phyloP scores from a whole-genome alignment of 2,113 vertebrate genomes.

The Athene cunicularia region DNA sequence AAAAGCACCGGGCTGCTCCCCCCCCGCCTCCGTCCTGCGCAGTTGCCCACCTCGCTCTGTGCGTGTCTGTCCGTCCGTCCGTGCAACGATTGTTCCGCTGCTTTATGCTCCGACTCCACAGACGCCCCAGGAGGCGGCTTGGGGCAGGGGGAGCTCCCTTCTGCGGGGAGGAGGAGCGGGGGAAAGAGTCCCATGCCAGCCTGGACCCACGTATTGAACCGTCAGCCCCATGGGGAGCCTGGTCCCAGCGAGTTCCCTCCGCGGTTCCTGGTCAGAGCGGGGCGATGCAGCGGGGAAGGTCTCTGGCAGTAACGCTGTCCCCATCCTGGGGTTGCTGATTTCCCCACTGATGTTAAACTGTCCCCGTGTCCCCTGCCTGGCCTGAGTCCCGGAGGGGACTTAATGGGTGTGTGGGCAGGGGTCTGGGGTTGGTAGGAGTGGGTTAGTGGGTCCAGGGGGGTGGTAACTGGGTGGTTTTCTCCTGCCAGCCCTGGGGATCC shows the following conservation, averaged over 20 bases:
- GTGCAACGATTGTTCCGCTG: fast-evolving
- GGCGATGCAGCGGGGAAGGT: neutral
- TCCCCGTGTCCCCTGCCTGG: neutral
- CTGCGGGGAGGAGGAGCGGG: fast-evolving
- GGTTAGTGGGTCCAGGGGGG: fast-evolving
- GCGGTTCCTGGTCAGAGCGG: fast-evolving
- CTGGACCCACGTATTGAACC: fast-evolving
- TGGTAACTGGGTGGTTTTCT: fast-evolving
- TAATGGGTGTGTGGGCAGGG: fast-evolving
- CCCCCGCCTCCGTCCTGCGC: neutral
- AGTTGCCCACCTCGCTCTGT: neutral
- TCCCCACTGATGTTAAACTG: fast-evolving
- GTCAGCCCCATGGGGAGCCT: fast-evolving
- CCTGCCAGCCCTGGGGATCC: neutral
- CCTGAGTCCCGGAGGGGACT: fast-evolving
- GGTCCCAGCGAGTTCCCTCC: fast-evolving
- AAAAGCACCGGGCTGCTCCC: neutral
- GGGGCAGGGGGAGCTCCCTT: neutral
- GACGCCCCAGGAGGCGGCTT: neutral
- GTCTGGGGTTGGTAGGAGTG: fast-evolving
- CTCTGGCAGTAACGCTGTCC: fast-evolving
- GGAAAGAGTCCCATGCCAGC: neutral
- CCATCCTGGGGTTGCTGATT: neutral
- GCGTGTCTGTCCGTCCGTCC: neutral
- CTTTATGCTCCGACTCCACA: neutral